A percentile compares a stretch with the other conserved stretches of the same genome.
These are phyloP conservation scores for Papilio helenus DNA, from an alignment of 1,140 invertebrate species.

Conservation along the genomic window DNA sequence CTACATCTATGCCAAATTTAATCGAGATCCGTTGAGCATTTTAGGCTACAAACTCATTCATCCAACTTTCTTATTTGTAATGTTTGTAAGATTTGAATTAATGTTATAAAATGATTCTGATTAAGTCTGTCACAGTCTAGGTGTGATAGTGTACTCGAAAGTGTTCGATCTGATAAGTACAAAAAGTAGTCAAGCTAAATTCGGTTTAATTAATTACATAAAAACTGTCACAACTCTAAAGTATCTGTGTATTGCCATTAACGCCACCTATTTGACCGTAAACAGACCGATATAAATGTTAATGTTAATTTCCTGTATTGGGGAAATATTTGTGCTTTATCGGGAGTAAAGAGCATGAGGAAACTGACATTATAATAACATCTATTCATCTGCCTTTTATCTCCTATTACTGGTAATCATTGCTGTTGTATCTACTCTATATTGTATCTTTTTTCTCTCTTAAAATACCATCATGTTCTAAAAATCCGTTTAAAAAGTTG, in stretches of 20 bases:
- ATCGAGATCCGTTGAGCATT: too few species aligned
- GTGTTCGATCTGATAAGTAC: neutral
- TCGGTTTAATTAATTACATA: conserved; percentile 19
- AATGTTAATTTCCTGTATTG: conserved; percentile 24
- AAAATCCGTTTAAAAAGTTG: neutral
- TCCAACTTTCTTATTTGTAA: too few species aligned
- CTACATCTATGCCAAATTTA: too few species aligned
- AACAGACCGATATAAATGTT: conserved; percentile 14
- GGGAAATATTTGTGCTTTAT: neutral
- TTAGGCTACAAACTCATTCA: too few species aligned
- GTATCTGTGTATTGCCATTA: conserved; percentile 12
- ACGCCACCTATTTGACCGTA: conserved; percentile 21
- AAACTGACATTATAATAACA: neutral
- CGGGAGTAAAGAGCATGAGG: neutral
- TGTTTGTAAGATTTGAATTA: too few species aligned
- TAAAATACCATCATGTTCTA: neutral
- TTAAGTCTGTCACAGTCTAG: neutral
- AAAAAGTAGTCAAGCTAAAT: conserved; percentile 8
- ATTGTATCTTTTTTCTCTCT: neutral
- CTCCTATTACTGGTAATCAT: neutral
- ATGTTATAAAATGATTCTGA: neutral
- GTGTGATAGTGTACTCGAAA: neutral
- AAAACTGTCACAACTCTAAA: conserved; percentile 21
- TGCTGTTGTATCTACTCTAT: neutral
- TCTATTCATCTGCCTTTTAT: neutral